A percentile compares a stretch with the other conserved stretches of the same genome.
Evolutionary conservation across 92 coral and sea anemone genomes (phyloP).

Genomic region (Palythoa heliodiscus): DNA sequence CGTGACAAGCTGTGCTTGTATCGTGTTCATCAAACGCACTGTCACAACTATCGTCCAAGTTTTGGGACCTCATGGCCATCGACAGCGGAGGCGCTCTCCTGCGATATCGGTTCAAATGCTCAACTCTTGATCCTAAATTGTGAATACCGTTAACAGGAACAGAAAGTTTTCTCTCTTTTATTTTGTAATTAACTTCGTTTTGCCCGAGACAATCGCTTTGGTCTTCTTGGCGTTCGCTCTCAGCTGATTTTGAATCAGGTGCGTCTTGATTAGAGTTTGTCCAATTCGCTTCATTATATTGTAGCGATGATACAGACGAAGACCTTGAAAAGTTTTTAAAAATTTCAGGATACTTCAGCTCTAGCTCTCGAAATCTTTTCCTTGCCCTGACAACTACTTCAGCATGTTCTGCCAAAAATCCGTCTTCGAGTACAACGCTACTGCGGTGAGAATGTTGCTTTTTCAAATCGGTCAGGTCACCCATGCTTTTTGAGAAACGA

Average conservation of each 20-base stretch:
- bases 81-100: slow-evolving; percentile 80
- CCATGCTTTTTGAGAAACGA: slow-evolving; percentile 90
- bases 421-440: slow-evolving; percentile 84
- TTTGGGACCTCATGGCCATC: slow-evolving; percentile 72
- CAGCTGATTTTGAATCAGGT: not conserved
- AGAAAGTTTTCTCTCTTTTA: slow-evolving; percentile 16
- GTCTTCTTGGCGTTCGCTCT: not conserved
- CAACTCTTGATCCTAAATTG: slow-evolving; percentile 31
- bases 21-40: slow-evolving; percentile 88
- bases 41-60: slow-evolving; percentile 82
- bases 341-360: slow-evolving; percentile 88
- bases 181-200: slow-evolving; percentile 23
- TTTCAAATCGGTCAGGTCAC: slow-evolving; percentile 64
- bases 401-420: slow-evolving; percentile 76
- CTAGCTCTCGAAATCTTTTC: slow-evolving; percentile 81
- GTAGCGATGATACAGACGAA: slow-evolving; percentile 60
- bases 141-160: slow-evolving; percentile 30
- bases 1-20: slow-evolving; percentile 60
- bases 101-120: slow-evolving; percentile 31
- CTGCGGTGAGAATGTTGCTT: slow-evolving; percentile 54
- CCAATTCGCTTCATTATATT: slow-evolving; percentile 25
- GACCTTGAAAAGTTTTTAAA: slow-evolving; percentile 71
- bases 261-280: not conserved
- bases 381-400: slow-evolving; percentile 86
- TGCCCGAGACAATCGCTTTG: slow-evolving; percentile 40